Evolutionary conservation across 1,140 invertebrate genomes (phyloP).

Genomic region (Choristoneura fumiferana): DNA sequence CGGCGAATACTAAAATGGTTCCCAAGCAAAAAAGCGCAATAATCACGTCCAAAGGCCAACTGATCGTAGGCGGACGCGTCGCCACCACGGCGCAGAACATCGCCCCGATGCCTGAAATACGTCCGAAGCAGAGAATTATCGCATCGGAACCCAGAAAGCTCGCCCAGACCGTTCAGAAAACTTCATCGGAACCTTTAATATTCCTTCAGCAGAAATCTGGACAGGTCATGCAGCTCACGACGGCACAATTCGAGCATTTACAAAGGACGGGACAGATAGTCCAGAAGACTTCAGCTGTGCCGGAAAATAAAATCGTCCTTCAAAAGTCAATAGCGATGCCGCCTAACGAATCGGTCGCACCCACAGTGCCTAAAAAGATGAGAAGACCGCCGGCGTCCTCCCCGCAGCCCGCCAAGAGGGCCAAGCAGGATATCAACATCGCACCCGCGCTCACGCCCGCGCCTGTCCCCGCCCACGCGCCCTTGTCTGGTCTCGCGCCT

Average conservation of each 20-base stretch:
- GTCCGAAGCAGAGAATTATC: conserved; percentile 52
- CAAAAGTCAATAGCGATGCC: conserved; percentile 63
- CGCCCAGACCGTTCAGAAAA: conserved; percentile 58
- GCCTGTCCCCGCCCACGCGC: conserved; percentile 24
- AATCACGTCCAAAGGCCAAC: conserved; percentile 78
- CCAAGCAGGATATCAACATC: conserved; percentile 63
- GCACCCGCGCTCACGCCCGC: too few relatives aligned
- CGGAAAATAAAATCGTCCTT: conserved; percentile 59
- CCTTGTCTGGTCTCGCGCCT: neutral
- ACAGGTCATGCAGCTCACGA: conserved; percentile 68
- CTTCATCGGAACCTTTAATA: conserved; percentile 57
- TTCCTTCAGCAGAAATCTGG: conserved; percentile 70
- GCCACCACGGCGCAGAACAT: conserved; percentile 73
- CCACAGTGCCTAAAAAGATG: conserved; percentile 47
- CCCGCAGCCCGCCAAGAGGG: conserved; percentile 50
- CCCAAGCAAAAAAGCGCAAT: conserved; percentile 68
- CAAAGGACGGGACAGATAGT: conserved; percentile 72
- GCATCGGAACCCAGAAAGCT: conserved; percentile 58
- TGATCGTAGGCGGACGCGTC: conserved; percentile 66
- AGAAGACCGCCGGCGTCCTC: conserved; percentile 44
- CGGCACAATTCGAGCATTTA: conserved; percentile 73
- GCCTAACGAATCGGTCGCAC: conserved; percentile 37
- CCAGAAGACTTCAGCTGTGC: conserved; percentile 46
- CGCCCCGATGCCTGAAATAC: conserved; percentile 60
- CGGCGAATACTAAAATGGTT: conserved; percentile 57